Evolutionary conservation across 2,888 invertebrate species (phyloP).

Genomic region (Carcina quercana): DNA sequence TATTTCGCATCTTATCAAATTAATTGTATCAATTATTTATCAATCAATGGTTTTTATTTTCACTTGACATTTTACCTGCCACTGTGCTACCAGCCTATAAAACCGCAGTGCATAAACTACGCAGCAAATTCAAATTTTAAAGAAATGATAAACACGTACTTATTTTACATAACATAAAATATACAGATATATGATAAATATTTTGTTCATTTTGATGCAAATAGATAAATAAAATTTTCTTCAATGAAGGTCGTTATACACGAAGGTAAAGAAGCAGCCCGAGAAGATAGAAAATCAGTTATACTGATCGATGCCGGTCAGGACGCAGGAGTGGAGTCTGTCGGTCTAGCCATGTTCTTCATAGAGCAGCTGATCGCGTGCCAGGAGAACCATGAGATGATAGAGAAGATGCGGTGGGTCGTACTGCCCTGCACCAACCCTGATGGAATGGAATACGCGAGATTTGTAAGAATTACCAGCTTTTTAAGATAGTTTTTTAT

Average conservation of each 20-base stretch:
- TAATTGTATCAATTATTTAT: no score
- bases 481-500: no score
- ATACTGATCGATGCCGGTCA: slow-evolving; percentile 59
- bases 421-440: slow-evolving; percentile 54
- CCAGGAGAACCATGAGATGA: slow-evolving; percentile 38
- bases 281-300: slow-evolving; percentile 26
- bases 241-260: slow-evolving; percentile 21
- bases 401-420: slow-evolving; percentile 43
- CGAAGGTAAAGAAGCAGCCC: slow-evolving; percentile 1
- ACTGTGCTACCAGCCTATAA: no score
- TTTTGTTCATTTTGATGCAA: neutral
- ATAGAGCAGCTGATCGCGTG: slow-evolving; percentile 54
- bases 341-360: slow-evolving; percentile 39
- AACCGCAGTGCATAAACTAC: no score
- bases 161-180: no score
- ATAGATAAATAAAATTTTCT: neutral
- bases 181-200: neutral
- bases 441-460: slow-evolving; percentile 48
- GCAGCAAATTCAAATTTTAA: slow-evolving; percentile 2
- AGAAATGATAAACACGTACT: no score
- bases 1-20: no score
- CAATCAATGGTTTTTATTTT: no score
- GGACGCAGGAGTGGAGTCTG: slow-evolving; percentile 38
- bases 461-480: slow-evolving; percentile 47
- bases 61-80: no score